Conservation (phyloP, 2,888 invertebrate species). For the Patella ulyssiponensis region DNA sequence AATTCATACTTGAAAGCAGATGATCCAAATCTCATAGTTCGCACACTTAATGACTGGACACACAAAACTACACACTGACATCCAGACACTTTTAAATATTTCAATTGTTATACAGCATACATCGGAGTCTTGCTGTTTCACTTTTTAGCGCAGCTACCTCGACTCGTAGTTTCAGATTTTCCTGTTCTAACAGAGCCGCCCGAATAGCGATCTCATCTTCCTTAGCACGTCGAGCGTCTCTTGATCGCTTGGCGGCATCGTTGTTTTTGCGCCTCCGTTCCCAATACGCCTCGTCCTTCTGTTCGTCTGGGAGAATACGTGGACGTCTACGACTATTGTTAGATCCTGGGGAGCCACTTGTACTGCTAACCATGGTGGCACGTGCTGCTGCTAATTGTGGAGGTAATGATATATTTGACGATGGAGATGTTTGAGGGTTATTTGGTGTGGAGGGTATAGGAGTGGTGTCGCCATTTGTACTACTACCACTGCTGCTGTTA, state of each 20-base stretch:
- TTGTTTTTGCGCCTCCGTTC: slow-evolving; percentile 92
- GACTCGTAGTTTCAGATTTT: slow-evolving; percentile 84
- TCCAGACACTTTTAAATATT: neutral
- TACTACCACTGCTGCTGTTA: slow-evolving; percentile 26
- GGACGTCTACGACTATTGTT: slow-evolving; percentile 52
- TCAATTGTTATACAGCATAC: slow-evolving; percentile 73
- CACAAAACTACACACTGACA: neutral
- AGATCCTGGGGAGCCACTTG: slow-evolving; percentile 6
- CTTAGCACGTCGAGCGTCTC: slow-evolving; percentile 89
- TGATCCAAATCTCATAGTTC: no score
- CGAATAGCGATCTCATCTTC: slow-evolving; percentile 93
- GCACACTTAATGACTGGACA: no score
- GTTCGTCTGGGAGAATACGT: slow-evolving; percentile 65
- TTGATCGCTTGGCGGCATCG: slow-evolving; percentile 92
- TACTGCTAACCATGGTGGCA: slow-evolving; percentile 28
- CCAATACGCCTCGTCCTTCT: slow-evolving; percentile 87
- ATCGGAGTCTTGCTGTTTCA: slow-evolving; percentile 77
- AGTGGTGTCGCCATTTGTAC: slow-evolving; percentile 24
- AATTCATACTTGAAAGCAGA: no score
- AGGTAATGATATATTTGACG: slow-evolving; percentile 30
- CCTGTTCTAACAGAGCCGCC: slow-evolving; percentile 88
- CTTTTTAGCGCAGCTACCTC: slow-evolving; percentile 80
- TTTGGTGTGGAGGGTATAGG: slow-evolving; percentile 35
- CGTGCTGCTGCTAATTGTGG: slow-evolving; percentile 28
- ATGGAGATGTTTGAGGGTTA: slow-evolving; percentile 29